phyloP scores from a whole-genome alignment of 2,888 invertebrate species.

The Agrotis puta region DNA sequence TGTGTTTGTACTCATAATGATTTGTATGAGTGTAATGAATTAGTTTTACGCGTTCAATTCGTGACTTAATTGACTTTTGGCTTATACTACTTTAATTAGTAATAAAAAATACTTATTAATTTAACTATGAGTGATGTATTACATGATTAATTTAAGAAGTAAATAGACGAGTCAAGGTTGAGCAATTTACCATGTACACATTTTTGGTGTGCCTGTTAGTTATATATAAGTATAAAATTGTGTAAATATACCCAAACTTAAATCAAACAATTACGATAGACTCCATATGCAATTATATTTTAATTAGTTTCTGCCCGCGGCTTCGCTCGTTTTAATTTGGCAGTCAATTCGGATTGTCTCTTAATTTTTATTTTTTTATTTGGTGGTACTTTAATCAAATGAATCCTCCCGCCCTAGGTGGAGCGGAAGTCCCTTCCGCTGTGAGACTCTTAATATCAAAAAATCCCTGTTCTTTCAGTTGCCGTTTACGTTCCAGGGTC shows the following conservation, averaged over 20 bases:
- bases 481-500: too few relatives aligned
- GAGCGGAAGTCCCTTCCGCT: too few relatives aligned
- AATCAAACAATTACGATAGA: conserved; percentile 9
- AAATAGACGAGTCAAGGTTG: conserved; percentile 41
- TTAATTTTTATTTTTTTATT: background rate
- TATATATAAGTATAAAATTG: conserved; percentile 2
- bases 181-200: conserved; percentile 25
- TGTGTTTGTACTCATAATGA: conserved; percentile 73
- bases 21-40: conserved; percentile 71
- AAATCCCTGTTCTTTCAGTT: too few relatives aligned
- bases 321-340: too few relatives aligned
- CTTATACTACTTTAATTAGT: conserved; percentile 38
- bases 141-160: conserved; percentile 29
- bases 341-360: too few relatives aligned
- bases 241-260: conserved; percentile 11
- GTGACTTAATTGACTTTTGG: conserved; percentile 56
- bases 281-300: conserved; percentile 18
- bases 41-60: conserved; percentile 63
- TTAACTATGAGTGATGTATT: conserved; percentile 33
- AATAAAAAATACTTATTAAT: conserved; percentile 42
- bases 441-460: too few relatives aligned
- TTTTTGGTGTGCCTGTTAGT: conserved; percentile 14
- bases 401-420: too few relatives aligned
- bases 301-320: too few relatives aligned
- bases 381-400: too few relatives aligned